Conservation (phyloP, 2,113 vertebrate species). For the Coturnix japonica region DNA sequence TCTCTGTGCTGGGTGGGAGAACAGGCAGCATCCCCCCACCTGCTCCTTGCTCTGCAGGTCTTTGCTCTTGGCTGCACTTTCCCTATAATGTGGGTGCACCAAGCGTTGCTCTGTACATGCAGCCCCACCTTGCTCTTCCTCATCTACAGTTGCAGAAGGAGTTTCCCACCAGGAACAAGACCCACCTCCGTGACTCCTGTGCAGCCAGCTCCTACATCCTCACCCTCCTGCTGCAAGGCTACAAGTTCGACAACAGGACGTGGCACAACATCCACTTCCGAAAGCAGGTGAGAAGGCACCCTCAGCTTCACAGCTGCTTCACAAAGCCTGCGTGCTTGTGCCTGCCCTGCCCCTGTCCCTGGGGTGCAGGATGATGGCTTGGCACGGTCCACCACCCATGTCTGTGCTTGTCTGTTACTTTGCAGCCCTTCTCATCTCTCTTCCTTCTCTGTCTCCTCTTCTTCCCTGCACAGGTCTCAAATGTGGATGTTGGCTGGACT, state of each 20-base stretch:
- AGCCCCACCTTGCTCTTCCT: background rate
- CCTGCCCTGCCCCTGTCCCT: background rate
- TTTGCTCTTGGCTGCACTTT: background rate
- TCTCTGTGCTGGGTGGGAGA: background rate
- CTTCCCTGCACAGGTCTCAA: slow-evolving; percentile 70
- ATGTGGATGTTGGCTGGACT: slow-evolving; percentile 83
- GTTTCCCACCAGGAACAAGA: slow-evolving; percentile 12
- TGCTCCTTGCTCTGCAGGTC: background rate
- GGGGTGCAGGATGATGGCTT: rapidly evolving
- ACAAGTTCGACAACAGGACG: slow-evolving; percentile 74
- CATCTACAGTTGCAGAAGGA: slow-evolving; percentile 64
- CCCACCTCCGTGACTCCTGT: slow-evolving; percentile 79
- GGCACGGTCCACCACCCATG: rapidly evolving
- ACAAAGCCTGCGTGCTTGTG: rapidly evolving
- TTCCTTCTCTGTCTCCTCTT: background rate
- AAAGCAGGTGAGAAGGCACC: slow-evolving; percentile 75
- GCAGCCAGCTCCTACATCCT: slow-evolving; percentile 77
- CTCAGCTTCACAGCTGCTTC: background rate
- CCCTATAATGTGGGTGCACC: rapidly evolving
- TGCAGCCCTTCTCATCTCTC: background rate
- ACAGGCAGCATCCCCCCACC: rapidly evolving
- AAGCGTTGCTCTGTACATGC: background rate
- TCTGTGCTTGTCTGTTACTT: background rate
- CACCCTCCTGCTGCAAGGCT: slow-evolving; percentile 81
- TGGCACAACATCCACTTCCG: slow-evolving; percentile 83